Conservation (phyloP, 2,113 vertebrate genomes). For the Hemichromis elongatus region DNA sequence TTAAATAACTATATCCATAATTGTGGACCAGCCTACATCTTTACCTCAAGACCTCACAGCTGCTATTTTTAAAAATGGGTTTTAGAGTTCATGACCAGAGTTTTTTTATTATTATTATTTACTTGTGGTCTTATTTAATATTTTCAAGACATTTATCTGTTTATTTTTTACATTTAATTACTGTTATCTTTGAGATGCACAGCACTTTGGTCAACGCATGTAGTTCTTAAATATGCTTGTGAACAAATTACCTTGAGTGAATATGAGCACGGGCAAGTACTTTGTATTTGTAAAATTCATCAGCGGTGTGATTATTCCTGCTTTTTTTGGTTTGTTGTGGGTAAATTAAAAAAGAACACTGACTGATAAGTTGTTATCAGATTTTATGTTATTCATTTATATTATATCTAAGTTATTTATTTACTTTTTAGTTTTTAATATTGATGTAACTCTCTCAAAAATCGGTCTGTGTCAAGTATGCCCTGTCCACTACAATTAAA, state of each 20-base stretch:
- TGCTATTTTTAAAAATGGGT: neutral
- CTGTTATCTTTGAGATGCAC: neutral
- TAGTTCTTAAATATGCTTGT: neutral
- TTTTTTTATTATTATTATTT: neutral
- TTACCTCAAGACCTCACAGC: neutral
- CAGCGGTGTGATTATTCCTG: neutral
- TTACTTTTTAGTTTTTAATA: neutral
- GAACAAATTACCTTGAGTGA: neutral
- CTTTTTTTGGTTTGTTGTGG: neutral
- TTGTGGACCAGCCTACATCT: neutral
- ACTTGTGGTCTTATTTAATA: neutral
- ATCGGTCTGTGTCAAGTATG: neutral
- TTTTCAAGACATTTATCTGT: neutral
- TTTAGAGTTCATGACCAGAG: neutral
- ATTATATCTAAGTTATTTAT: too few species aligned
- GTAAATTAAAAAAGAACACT: neutral
- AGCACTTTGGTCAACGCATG: neutral
- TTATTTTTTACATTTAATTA: neutral
- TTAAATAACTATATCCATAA: neutral
- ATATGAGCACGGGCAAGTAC: neutral
- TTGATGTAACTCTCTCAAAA: neutral
- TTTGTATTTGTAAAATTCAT: neutral
- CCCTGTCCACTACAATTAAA: neutral
- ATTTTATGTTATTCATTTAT: neutral
- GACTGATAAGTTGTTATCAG: neutral